A percentile compares a stretch with the other conserved stretches of the same genome.
phyloP scores from a whole-genome alignment of 2,113 vertebrate species.

The Galbula dea region DNA sequence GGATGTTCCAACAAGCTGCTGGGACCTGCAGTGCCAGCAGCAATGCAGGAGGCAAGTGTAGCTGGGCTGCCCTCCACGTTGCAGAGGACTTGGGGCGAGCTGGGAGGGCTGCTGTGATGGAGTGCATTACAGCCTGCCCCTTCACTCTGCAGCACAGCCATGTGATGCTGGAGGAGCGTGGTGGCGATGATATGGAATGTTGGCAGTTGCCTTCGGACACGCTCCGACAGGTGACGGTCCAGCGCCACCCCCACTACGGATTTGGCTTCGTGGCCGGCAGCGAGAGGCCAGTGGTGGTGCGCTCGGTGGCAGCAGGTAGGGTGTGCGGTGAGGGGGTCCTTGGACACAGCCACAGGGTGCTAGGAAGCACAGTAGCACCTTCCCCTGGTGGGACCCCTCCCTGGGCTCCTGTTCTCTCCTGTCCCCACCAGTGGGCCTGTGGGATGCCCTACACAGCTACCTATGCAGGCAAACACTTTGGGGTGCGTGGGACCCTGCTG shows the following conservation, averaged over 20 bases:
- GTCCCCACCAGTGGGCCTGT: not conserved
- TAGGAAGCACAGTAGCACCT: not conserved
- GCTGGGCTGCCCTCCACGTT: not conserved
- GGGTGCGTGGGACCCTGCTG: not conserved
- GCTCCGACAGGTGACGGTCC: constrained; percentile 90
- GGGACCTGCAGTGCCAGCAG: not conserved
- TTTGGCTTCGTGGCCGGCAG: constrained; percentile 96
- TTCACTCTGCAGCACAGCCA: constrained; percentile 71
- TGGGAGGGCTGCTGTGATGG: accelerated
- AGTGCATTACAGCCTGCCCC: not conserved
- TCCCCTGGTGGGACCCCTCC: not conserved
- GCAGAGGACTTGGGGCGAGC: accelerated
- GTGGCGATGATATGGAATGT: constrained; percentile 92
- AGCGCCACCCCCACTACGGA: constrained; percentile 85
- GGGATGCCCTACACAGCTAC: not conserved
- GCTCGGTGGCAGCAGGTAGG: constrained; percentile 91
- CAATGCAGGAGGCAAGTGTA: not conserved
- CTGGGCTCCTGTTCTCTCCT: not conserved
- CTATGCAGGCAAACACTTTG: accelerated
- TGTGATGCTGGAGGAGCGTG: constrained; percentile 89
- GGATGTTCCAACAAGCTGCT: not conserved
- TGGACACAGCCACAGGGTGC: not conserved
- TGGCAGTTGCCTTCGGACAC: constrained; percentile 89
- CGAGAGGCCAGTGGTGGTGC: constrained; percentile 91
- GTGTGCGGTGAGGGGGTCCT: not conserved